phyloP scores from a whole-genome alignment of 2,797 vertebrate genomes.

The Gila robusta region DNA sequence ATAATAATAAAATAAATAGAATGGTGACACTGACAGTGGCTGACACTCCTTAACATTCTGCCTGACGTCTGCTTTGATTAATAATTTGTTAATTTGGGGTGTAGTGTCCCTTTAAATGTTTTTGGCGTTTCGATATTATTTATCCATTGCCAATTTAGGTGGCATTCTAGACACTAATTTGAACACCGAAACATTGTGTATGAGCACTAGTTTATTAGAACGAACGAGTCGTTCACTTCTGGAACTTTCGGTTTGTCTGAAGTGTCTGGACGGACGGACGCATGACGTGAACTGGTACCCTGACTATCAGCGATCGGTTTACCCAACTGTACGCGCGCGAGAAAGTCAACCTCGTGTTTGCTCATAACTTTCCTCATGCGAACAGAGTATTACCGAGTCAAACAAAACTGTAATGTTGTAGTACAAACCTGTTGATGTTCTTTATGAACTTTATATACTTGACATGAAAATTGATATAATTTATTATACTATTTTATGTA shows the following conservation, averaged over 20 bases:
- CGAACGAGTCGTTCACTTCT: background rate
- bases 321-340: background rate
- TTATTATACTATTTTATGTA: background rate
- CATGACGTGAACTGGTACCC: background rate
- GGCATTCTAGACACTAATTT: background rate
- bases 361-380: background rate
- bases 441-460: background rate
- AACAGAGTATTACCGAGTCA: background rate
- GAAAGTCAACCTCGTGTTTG: conserved; percentile 7
- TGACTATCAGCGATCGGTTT: background rate
- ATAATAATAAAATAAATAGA: background rate
- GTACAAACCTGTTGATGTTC: background rate
- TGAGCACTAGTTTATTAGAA: background rate
- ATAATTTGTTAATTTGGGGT: background rate
- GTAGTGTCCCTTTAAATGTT: background rate
- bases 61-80: background rate
- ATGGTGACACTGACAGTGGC: background rate
- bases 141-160: background rate
- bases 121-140: background rate
- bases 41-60: background rate
- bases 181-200: background rate
- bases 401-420: background rate
- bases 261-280: background rate
- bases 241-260: conserved; percentile 35
- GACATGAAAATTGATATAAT: background rate